Base-by-base conservation (phyloP, 1,140 invertebrate species). In the Zophobas atratus region DNA sequence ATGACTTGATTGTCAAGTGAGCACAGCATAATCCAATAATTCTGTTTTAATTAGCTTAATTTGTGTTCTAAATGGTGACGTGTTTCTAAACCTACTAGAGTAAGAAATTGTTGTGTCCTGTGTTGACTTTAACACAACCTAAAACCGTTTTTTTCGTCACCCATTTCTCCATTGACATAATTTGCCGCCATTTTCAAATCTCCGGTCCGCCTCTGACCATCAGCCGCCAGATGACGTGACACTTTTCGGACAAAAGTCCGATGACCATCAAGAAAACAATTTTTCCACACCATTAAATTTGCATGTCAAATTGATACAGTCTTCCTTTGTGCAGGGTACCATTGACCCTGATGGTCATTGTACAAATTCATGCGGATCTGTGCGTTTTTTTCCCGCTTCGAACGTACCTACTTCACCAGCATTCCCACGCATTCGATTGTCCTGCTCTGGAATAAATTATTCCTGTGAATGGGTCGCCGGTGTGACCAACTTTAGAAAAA, bases 341-440 rank as follows among this genome's bases (percentile, higher is more conserved):
- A 53, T 53, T 53, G 49, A 53, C 49, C 49, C 49, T 53, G 49
- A 53, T 32, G 49, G 49, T 53, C 49, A 46, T 20, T 46, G 43
- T 46, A 46, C 43, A 46, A 46, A 4, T 46, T 46, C 43, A 8
- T 46, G 43, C 43, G 43, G 43, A 46, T 46, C 43, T 46, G 43
- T 8, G 43, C 8, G 8, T 46, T 46, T 46, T 46, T 46, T 46
- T 4, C 43, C 3, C 3, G 3, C 43, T 46, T 8, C 43, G 3
- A 8, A 46, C 43, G 8, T 46, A 46, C 43, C 8, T 46, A 46
- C 43, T 46, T 46, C 43, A 20, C 2, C 6, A 2, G 49, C 49
- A 32, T 53, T 53, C 49, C 49, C 49, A 53, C 49, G 49, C 43
- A 8, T 8, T 46, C 43, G 43, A 8, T 46, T 46, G 43, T 46